A percentile compares a stretch with the other conserved stretches of the same genome.
These are phyloP conservation scores for Porites lobata DNA, from an alignment of 92 coral and sea anemone genomes.

Conservation along the genomic window DNA sequence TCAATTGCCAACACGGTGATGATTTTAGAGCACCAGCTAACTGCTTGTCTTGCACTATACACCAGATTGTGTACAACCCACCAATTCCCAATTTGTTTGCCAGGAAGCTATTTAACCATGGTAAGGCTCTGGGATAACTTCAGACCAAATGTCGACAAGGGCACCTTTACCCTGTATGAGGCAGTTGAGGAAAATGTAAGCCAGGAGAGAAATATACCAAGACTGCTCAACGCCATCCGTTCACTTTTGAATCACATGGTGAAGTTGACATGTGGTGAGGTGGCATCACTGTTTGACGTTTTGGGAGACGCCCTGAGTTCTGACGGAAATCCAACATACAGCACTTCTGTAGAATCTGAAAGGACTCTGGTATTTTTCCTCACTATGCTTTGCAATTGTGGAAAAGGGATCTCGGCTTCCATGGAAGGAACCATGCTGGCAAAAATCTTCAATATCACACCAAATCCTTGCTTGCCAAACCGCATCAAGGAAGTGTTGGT, in stretches of 20 bases:
- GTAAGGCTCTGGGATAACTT: constrained; percentile 70
- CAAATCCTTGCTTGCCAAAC: constrained; percentile 44
- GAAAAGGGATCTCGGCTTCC: constrained; percentile 52
- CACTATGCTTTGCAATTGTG: constrained; percentile 84
- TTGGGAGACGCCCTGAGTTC: constrained; percentile 51
- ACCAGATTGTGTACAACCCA: constrained; percentile 40
- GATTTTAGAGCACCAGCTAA: constrained; percentile 78
- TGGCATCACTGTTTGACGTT: constrained; percentile 49
- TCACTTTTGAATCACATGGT: constrained; percentile 59
- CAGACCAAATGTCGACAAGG: constrained; percentile 46
- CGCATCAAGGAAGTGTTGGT: constrained; percentile 67
- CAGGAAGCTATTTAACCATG: constrained; percentile 74
- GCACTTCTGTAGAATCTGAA: constrained; percentile 62
- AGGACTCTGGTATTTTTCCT: constrained; percentile 69
- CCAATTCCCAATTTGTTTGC: constrained; percentile 58
- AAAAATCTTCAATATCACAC: constrained; percentile 33
- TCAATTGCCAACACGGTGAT: constrained; percentile 77
- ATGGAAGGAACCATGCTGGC: constrained; percentile 59
- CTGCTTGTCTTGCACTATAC: constrained; percentile 75
- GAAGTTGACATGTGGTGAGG: constrained; percentile 61
- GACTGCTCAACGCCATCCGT: constrained; percentile 20
- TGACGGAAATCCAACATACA: background rate
- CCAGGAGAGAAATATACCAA: background rate
- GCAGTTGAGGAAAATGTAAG: constrained; percentile 52
- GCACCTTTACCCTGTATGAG: constrained; percentile 32